phyloP scores from a whole-genome alignment of 2,797 vertebrate species.

The Bradypodion pumilum region DNA sequence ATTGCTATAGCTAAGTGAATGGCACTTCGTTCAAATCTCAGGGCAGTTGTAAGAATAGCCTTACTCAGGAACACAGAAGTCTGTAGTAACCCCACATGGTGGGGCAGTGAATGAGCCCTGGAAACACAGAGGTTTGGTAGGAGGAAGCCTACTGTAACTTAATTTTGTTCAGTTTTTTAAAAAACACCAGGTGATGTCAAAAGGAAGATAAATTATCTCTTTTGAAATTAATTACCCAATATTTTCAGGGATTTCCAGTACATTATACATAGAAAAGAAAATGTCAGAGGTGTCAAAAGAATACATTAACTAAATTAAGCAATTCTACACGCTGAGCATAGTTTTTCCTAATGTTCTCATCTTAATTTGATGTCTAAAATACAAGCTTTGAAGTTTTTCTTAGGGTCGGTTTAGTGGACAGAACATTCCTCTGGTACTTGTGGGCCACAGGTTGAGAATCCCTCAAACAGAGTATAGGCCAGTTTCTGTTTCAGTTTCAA shows the following conservation, averaged over 20 bases:
- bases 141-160: too few relatives aligned
- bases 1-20: too few relatives aligned
- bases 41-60: too few relatives aligned
- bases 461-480: too few relatives aligned
- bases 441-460: too few relatives aligned
- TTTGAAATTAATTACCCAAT: neutral
- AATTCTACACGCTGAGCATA: neutral
- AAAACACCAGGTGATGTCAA: neutral
- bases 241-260: constrained; percentile 26
- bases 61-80: too few relatives aligned
- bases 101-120: too few relatives aligned
- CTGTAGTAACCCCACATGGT: too few relatives aligned
- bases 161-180: neutral
- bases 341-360: neutral
- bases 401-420: neutral
- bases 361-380: neutral
- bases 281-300: constrained; percentile 5
- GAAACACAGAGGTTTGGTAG: too few relatives aligned
- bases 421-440: too few relatives aligned
- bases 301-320: constrained; percentile 24
- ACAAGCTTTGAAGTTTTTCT: constrained; percentile 15
- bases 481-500: too few relatives aligned
- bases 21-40: too few relatives aligned
- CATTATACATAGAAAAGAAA: neutral
- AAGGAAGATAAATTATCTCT: constrained; percentile 26